Base-by-base conservation (phyloP, 37 sponge, comb jelly and placozoan species). In the Chondrosia reniformis region DNA sequence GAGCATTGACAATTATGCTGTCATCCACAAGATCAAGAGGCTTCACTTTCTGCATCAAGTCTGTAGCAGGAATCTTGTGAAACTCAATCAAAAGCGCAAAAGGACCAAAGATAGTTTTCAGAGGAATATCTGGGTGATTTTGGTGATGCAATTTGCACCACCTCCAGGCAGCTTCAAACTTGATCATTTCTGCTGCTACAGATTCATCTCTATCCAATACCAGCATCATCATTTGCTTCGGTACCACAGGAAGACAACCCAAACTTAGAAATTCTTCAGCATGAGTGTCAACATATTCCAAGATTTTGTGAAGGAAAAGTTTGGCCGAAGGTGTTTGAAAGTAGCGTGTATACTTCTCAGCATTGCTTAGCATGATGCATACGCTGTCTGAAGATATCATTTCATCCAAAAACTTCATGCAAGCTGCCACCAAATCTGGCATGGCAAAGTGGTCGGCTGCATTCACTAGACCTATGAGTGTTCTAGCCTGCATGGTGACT, bases 331-430 rank as follows among this genome's bases (percentile, higher is more conserved):
- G 42, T 32, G 97, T 97, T 32, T 88, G 85, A 69, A 93, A 93
- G 79, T 93, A 93, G 63, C 90, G 91, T 28, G 93, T 93, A 82
- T 97, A 97, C 64, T 84, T 86, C 84, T 97, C 97, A 17, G 94
- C 97, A 4, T 87, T 85, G 55, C 72, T 65, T 39, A 97, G 78
- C 71, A 97, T 74, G 4, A 87, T 72, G 55, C 91, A 88, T 15
- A 97, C 97, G 13, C 87, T 91, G 55, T 97, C 97, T 0, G 86
- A 75, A 21, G 81, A 86, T 57, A 97, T 86, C 54, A 89, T 84
- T 34, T 74, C 71, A 36, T 87, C 85, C 66, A 90, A 67, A 62
- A 87, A 94, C 22, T 75, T 71, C n/a, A 84, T 80, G 77, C 95
- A 90, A 17, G 95, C 95, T n/a, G 69, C 79, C 66, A 93, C 87